A percentile compares a stretch with the other conserved stretches of the same genome.
Conservation (phyloP, 2,797 vertebrate species). For the Otus scops region DNA sequence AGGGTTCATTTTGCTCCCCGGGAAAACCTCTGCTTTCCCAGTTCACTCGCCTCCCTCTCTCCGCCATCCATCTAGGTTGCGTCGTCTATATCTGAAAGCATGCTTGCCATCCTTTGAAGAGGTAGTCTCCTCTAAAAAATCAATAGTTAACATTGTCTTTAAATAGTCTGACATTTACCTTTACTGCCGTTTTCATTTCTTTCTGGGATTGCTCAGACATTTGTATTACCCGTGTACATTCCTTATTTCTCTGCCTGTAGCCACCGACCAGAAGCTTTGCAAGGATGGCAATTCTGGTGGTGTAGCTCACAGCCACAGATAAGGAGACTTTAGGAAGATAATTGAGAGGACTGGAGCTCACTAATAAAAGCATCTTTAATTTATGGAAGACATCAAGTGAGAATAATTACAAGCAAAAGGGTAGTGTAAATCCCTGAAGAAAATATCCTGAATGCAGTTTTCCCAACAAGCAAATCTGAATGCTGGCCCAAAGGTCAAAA, state of each 20-base stretch:
- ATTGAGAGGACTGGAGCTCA: slow-evolving; percentile 11
- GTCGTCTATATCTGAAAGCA: not conserved
- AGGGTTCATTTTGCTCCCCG: not conserved
- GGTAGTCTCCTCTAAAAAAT: slow-evolving; percentile 65
- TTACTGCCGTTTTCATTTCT: slow-evolving; percentile 64
- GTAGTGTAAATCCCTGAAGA: slow-evolving; percentile 61
- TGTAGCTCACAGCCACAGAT: not conserved
- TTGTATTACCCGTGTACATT: not conserved
- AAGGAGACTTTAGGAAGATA: not conserved
- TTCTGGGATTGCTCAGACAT: slow-evolving; percentile 47
- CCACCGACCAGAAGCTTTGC: not conserved
- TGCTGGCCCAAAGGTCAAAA: slow-evolving; percentile 63
- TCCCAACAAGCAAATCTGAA: slow-evolving; percentile 39
- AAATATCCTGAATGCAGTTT: slow-evolving; percentile 33
- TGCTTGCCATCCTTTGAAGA: slow-evolving; percentile 59
- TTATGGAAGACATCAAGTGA: slow-evolving; percentile 54
- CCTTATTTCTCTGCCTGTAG: slow-evolving; percentile 11
- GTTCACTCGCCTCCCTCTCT: not conserved
- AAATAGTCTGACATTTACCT: slow-evolving; percentile 72
- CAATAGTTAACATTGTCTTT: slow-evolving; percentile 70
- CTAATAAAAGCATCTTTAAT: slow-evolving; percentile 61
- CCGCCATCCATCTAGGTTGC: not conserved
- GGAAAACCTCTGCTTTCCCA: slow-evolving; percentile 23
- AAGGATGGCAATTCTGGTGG: not conserved
- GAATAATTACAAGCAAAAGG: slow-evolving; percentile 64